phyloP scores from a whole-genome alignment of 2,888 invertebrate species.

The Autographa gamma region DNA sequence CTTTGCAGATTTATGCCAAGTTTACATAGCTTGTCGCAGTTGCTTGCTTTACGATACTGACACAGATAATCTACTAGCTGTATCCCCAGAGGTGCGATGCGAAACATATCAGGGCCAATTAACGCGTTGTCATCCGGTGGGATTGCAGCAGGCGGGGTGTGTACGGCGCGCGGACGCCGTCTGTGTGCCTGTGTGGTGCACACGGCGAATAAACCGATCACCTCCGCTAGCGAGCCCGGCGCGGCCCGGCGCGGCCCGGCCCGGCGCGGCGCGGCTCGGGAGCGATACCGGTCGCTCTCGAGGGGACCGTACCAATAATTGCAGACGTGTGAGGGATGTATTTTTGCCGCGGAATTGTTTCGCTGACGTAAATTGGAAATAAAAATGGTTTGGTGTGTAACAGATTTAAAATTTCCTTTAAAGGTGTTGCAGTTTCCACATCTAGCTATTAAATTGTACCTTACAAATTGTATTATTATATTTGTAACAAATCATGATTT shows the following conservation, averaged over 20 bases:
- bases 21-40: background rate
- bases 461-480: too few relatives aligned
- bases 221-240: background rate
- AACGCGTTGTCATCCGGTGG: slow-evolving; percentile 37
- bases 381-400: slow-evolving; percentile 15
- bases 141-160: slow-evolving; percentile 12
- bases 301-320: slow-evolving; percentile 12
- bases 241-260: background rate
- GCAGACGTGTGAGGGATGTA: slow-evolving; percentile 13
- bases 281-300: slow-evolving; percentile 9
- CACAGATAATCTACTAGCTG: slow-evolving; percentile 21
- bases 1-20: slow-evolving; percentile 3
- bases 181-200: slow-evolving; percentile 18
- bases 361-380: slow-evolving; percentile 10
- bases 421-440: background rate
- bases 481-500: too few relatives aligned
- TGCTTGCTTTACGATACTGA: background rate
- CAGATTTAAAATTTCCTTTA: background rate
- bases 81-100: slow-evolving; percentile 15
- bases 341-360: slow-evolving; percentile 19
- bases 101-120: slow-evolving; percentile 41
- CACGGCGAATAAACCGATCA: slow-evolving; percentile 21
- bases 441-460: too few relatives aligned
- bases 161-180: background rate
- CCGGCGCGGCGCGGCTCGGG: background rate